These are phyloP conservation scores for Ephialtes manifestator DNA, from an alignment of 2,888 invertebrate genomes.

Conservation along the genomic window DNA sequence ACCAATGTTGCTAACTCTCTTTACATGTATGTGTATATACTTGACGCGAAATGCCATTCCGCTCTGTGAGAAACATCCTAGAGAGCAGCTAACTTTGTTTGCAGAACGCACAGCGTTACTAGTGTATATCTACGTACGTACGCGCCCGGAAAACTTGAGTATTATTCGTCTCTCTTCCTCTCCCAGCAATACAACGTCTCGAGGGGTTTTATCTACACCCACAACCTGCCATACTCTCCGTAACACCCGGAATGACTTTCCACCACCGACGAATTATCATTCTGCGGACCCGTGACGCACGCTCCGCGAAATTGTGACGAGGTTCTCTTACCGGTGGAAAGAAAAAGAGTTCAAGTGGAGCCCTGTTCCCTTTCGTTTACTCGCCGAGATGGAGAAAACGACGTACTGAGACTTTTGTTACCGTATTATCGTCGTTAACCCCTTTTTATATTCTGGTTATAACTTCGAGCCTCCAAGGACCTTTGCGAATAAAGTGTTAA, in stretches of 20 bases:
- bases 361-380: conserved; percentile 18
- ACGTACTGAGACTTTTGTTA: conserved; percentile 1
- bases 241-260: conserved; percentile 28
- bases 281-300: conserved; percentile 34
- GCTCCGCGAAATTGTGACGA: conserved; percentile 49
- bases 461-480: too few species aligned
- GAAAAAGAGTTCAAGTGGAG: neutral
- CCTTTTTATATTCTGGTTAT: neutral
- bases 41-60: conserved; percentile 42
- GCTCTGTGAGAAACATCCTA: conserved; percentile 40
- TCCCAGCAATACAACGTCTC: conserved; percentile 30
- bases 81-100: conserved; percentile 60
- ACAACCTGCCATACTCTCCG: conserved; percentile 16
- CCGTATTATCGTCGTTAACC: neutral
- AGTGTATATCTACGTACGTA: conserved; percentile 31
- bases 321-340: conserved; percentile 23
- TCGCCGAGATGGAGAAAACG: conserved; percentile 3
- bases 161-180: conserved; percentile 56
- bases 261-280: conserved; percentile 57
- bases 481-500: neutral
- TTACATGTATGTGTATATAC: conserved; percentile 21
- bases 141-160: conserved; percentile 62
- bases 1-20: conserved; percentile 14
- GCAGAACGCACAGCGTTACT: conserved; percentile 35
- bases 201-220: conserved; percentile 51